Evolutionary conservation across 2,888 invertebrate genomes (phyloP).

Genomic region (Helleia helle): DNA sequence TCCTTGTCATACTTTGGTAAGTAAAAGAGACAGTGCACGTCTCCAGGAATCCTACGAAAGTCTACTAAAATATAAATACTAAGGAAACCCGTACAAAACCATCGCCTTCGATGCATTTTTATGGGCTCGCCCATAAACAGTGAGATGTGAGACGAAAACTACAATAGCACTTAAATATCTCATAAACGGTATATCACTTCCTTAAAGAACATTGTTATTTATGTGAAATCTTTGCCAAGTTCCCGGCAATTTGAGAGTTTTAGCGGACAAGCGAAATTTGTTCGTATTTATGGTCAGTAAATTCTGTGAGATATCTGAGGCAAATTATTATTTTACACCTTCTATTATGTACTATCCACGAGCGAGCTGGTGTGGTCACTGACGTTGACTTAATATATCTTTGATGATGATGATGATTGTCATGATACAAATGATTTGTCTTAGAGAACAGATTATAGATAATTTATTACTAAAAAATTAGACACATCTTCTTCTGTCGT

Average conservation of each 20-base stretch:
- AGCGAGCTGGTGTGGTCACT: too few species aligned
- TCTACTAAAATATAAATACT: constrained; percentile 25
- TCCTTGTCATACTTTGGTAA: background rate
- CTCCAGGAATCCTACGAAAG: constrained; percentile 24
- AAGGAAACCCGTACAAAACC: constrained; percentile 33
- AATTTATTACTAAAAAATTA: too few species aligned
- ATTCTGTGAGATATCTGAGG: too few species aligned
- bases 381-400: too few species aligned
- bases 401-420: too few species aligned
- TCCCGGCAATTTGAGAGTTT: constrained; percentile 28
- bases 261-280: constrained; percentile 34
- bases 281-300: background rate
- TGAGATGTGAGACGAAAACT: constrained; percentile 40
- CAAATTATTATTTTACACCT: too few species aligned
- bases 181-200: constrained; percentile 63
- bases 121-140: constrained; percentile 52
- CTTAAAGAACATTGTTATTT: constrained; percentile 50
- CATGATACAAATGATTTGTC: too few species aligned
- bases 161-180: constrained; percentile 57
- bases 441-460: too few species aligned
- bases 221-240: constrained; percentile 23
- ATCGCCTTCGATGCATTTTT: constrained; percentile 66
- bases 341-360: too few species aligned
- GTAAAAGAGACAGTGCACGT: constrained; percentile 16
- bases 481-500: too few species aligned